Conservation (phyloP, 2,888 invertebrate species). For the Galerucella calmariensis region DNA sequence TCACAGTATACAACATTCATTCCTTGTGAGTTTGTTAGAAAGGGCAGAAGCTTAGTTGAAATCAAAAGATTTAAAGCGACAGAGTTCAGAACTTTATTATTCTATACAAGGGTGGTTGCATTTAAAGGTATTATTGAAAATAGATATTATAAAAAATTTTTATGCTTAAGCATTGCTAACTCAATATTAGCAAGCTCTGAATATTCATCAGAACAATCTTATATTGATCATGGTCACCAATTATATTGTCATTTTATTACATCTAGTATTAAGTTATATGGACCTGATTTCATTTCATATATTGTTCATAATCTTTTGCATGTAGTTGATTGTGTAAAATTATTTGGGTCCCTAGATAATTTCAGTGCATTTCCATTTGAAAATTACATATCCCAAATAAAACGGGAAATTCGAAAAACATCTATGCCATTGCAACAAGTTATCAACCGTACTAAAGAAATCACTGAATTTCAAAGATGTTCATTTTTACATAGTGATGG, state of each 20-base stretch:
- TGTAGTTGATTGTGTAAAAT: too few relatives aligned
- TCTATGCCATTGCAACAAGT: not conserved
- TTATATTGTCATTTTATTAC: not conserved
- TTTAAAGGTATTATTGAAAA: not conserved
- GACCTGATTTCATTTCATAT: not conserved
- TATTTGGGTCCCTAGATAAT: not conserved
- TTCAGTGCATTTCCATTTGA: not conserved
- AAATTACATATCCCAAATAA: not conserved
- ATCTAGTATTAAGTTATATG: conserved; percentile 2
- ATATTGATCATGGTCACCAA: not conserved
- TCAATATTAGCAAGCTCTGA: not conserved
- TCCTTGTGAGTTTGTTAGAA: too few relatives aligned
- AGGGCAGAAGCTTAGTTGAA: too few relatives aligned
- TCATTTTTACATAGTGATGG: too few relatives aligned
- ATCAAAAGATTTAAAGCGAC: too few relatives aligned
- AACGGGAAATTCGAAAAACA: not conserved
- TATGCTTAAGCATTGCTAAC: not conserved
- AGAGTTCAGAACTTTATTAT: too few relatives aligned
- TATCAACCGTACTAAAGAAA: too few relatives aligned
- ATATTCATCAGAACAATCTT: not conserved
- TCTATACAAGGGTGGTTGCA: not conserved
- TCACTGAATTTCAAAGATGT: too few relatives aligned
- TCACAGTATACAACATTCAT: too few relatives aligned
- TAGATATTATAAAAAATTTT: not conserved
- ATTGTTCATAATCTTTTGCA: not conserved